Evolutionary conservation across 2,113 vertebrate genomes (phyloP).

Genomic region (Tachysurus vachellii): DNA sequence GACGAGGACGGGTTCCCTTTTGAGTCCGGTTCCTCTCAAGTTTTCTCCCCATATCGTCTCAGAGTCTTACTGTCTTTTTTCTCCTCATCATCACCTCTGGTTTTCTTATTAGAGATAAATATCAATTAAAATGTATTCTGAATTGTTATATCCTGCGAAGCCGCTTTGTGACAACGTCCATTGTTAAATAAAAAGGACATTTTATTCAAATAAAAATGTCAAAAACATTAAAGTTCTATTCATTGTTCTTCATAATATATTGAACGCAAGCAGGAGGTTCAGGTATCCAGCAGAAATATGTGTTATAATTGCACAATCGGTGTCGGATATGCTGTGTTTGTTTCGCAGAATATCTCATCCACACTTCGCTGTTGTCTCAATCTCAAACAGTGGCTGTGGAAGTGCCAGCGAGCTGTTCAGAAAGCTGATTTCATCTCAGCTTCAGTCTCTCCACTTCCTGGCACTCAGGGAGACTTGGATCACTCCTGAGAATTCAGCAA

Average conservation of each 20-base stretch:
- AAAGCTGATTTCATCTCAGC: slow-evolving; percentile 17
- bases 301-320: not conserved
- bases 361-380: not conserved
- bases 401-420: not conserved
- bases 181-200: too few species aligned
- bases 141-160: too few species aligned
- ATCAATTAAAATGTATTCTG: too few species aligned
- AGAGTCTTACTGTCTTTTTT: too few species aligned
- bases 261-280: not conserved
- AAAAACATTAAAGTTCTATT: not conserved
- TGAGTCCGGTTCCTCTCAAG: too few species aligned
- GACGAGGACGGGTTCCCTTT: too few species aligned
- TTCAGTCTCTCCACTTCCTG: not conserved
- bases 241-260: not conserved
- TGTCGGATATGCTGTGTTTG: slow-evolving; percentile 6
- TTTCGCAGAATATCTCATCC: not conserved
- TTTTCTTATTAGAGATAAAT: too few species aligned
- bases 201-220: not conserved
- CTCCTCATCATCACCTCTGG: too few species aligned
- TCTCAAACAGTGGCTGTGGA: not conserved
- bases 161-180: too few species aligned
- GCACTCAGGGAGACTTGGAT: not conserved
- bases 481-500: slow-evolving; percentile 1
- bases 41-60: too few species aligned
- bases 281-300: not conserved